Evolutionary conservation across 2,888 invertebrate genomes (phyloP).

Genomic region (Dromius quadrimaculatus): DNA sequence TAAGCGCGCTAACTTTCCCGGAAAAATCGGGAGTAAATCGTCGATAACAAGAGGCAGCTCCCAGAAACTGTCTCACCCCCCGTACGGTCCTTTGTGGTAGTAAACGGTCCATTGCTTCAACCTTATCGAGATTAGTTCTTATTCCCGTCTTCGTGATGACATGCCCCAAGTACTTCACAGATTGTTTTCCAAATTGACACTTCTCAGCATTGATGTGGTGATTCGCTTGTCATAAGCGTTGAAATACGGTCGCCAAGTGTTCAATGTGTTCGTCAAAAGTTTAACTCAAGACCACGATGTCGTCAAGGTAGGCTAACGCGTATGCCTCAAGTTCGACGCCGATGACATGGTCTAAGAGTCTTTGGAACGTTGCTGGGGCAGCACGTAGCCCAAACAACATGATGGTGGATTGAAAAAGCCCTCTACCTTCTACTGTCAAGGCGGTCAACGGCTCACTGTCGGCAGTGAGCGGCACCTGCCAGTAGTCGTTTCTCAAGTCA

Average conservation of each 20-base stretch:
- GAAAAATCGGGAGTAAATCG: neutral
- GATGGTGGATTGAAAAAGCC: neutral
- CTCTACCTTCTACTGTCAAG: neutral
- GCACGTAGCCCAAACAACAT: conserved; percentile 56
- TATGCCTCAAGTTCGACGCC: conserved; percentile 57
- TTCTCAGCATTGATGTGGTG: conserved; percentile 54
- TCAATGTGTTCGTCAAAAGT: conserved; percentile 51
- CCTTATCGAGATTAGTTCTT: conserved; percentile 37
- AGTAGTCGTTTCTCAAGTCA: neutral
- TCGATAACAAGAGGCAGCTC: no score
- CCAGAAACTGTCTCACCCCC: no score
- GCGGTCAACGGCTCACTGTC: neutral
- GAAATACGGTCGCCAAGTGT: conserved; percentile 53
- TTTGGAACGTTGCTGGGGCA: conserved; percentile 58
- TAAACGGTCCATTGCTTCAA: no score
- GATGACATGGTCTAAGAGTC: conserved; percentile 58
- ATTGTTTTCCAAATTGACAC: conserved; percentile 53
- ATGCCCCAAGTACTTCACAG: conserved; percentile 54
- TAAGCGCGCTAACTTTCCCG: neutral
- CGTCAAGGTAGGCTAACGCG: conserved; percentile 57
- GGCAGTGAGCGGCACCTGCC: neutral
- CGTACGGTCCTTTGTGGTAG: no score
- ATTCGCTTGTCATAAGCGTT: conserved; percentile 50
- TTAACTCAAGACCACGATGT: conserved; percentile 55
- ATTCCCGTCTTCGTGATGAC: conserved; percentile 45